A percentile compares a stretch with the other conserved stretches of the same genome.
Conservation (phyloP, 2,888 invertebrate species). For the Fissipunctia ypsillon region DNA sequence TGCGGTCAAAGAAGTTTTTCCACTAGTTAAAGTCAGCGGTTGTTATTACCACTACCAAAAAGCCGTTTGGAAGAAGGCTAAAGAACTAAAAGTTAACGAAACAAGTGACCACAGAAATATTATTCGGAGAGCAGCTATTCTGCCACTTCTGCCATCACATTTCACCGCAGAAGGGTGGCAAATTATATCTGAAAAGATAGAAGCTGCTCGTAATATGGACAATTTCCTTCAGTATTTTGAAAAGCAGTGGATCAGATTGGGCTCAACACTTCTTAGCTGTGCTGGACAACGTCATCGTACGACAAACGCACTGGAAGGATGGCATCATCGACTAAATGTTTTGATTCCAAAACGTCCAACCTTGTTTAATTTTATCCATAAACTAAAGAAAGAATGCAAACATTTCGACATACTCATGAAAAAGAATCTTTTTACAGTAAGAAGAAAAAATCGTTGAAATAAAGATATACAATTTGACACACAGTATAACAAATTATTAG, state of each 20-base stretch:
- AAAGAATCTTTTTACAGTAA: constrained; percentile 23
- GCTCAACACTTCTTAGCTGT: constrained; percentile 24
- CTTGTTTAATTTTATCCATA: constrained; percentile 30
- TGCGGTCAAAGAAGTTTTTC: constrained; percentile 22
- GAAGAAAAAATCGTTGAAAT: constrained; percentile 27
- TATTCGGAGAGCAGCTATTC: constrained; percentile 21
- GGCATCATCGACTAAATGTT: constrained; percentile 31
- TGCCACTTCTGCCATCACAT: constrained; percentile 26
- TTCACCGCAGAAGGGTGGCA: constrained; percentile 22
- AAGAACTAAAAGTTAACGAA: constrained; percentile 22
- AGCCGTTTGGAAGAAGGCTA: constrained; percentile 28
- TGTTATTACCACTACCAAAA: constrained; percentile 34
- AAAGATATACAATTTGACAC: constrained; percentile 23
- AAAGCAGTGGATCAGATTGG: constrained; percentile 27
- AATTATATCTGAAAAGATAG: constrained; percentile 28
- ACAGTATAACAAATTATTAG: constrained; percentile 25
- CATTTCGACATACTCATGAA: constrained; percentile 24
- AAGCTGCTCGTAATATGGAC: constrained; percentile 21
- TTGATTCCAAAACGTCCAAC: constrained; percentile 17
- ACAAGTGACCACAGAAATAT: constrained; percentile 18
- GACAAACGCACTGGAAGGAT: constrained; percentile 27
- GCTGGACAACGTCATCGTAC: constrained; percentile 32
- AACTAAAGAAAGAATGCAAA: constrained; percentile 25
- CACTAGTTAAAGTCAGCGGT: constrained; percentile 20
- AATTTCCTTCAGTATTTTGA: constrained; percentile 21